Percentiles rank a stretch among this genome's conserved stretches.
These are phyloP conservation scores for Hyperopisus bebe DNA, from an alignment of 2,113 vertebrate species.

Conservation along the genomic window DNA sequence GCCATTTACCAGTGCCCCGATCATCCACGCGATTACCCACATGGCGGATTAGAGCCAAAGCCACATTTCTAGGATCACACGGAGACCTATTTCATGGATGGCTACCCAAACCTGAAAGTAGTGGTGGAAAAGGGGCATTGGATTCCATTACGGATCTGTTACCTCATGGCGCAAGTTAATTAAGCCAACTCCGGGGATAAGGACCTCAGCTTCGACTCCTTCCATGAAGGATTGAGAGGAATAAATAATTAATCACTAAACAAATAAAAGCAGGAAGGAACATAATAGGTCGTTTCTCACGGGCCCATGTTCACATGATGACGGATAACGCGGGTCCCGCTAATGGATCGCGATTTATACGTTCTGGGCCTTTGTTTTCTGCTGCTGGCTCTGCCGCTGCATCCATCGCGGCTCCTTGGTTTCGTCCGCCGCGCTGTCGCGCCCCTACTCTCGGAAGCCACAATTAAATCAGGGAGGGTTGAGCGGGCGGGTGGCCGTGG, in stretches of 20 bases:
- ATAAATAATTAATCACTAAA: constrained; percentile 16
- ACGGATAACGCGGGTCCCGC: background rate
- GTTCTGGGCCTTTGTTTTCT: background rate
- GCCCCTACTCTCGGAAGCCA: background rate
- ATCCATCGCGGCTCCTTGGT: background rate
- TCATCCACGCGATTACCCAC: background rate
- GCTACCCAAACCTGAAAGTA: constrained; percentile 56
- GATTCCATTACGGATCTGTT: constrained; percentile 62
- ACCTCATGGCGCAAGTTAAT: constrained; percentile 57
- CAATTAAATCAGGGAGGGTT: background rate
- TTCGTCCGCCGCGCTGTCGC: too few species aligned
- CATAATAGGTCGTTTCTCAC: background rate
- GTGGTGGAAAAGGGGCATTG: constrained; percentile 39
- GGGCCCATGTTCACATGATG: background rate
- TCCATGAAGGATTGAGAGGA: background rate
- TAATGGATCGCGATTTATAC: background rate
- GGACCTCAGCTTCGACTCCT: background rate
- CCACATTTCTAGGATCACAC: constrained; percentile 50
- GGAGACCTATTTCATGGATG: constrained; percentile 62
- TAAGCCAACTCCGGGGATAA: constrained; percentile 43
- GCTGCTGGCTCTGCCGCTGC: background rate
- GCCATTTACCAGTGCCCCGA: constrained; percentile 5
- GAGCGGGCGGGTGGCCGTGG: background rate
- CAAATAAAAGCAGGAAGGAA: background rate
- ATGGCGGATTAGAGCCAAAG: constrained; percentile 51